Base-by-base conservation (phyloP, 1,140 invertebrate genomes). In the Glossosoma conforme region DNA sequence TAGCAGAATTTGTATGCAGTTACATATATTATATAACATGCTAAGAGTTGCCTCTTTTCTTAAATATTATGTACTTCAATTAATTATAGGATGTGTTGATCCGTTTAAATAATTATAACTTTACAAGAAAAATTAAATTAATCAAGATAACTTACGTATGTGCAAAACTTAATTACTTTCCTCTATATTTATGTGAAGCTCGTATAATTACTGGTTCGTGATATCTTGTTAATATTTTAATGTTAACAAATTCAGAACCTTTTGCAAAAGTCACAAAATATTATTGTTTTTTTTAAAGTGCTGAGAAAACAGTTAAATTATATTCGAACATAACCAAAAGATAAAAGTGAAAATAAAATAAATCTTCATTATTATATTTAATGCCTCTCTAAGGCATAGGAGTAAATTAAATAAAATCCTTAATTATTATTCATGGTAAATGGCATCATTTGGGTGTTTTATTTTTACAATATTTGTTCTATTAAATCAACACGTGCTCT, bases 231-330 rank as follows among this genome's bases (percentile, higher is more conserved):
- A 52, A 44, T 43, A 44, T 15, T 30, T 37, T 13, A 10, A 50
- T 35, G 20, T 52, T 52, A 52, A 52, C 32, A 44, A 42, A 52
- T 44, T 52, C 49, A 52, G 49, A 52, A 52, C 33, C 18, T 41
- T 17, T 44, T 52, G 22, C n/a, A 38, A 21, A 15, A 49, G n/a
- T 49, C 18, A 1, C 17, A 18, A 33, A 40, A 25, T 24, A 37
- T 22, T 14, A 15, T 41, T 33, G 5, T n/a, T 20, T 45, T 17
- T 33, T 33, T 33, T 33, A 25, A 21, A 43, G n/a, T 11, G 9
- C 14, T 11, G 18, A 36, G 9, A 15, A 17, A 9, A 15, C 3
- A 36, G 18, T 36, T n/a, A 15, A 1, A 15, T 9, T 15, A 17
- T n/a, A 2, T 8, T 13, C 14, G 9, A 36, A 36, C 9, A 36